phyloP scores from a whole-genome alignment of 2,797 vertebrate genomes.

The Molossus alvarezi region DNA sequence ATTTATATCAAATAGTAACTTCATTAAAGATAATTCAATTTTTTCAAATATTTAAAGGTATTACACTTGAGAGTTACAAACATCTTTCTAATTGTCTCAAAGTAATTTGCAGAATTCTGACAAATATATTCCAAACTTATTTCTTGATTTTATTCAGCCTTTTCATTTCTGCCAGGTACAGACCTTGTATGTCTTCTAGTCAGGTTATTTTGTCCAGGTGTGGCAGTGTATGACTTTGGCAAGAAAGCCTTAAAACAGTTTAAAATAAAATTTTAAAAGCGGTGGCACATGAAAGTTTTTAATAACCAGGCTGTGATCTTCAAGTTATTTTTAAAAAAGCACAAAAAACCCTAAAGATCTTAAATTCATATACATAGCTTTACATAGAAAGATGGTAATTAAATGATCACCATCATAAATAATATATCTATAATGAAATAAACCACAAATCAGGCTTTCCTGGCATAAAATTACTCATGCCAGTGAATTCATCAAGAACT shows the following conservation, averaged over 20 bases:
- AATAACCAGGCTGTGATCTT: conserved; percentile 78
- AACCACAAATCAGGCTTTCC: conserved; percentile 76
- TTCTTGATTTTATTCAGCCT: conserved; percentile 33
- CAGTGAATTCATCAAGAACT: conserved; percentile 79
- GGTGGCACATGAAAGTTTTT: conserved; percentile 73
- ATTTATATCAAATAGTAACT: conserved; percentile 16
- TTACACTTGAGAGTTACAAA: conserved; percentile 70
- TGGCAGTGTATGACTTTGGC: conserved; percentile 74
- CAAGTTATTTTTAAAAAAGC: conserved; percentile 57
- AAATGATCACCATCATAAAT: conserved; percentile 79
- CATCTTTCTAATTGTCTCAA: conserved; percentile 72
- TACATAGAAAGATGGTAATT: conserved; percentile 73
- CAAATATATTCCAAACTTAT: conserved; percentile 65
- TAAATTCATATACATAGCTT: conserved; percentile 73
- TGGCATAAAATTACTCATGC: conserved; percentile 74
- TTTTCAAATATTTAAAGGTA: conserved; percentile 85
- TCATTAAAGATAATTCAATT: conserved; percentile 69
- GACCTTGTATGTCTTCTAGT: conserved; percentile 50
- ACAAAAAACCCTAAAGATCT: conserved; percentile 32
- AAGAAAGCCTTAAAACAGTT: conserved; percentile 58
- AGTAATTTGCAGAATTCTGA: conserved; percentile 73
- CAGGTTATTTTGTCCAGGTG: conserved; percentile 63
- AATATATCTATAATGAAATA: conserved; percentile 72
- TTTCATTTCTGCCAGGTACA: conserved; percentile 69
- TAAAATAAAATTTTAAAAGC: conserved; percentile 77